A percentile compares a stretch with the other conserved stretches of the same genome.
Conservation (phyloP, 2,113 vertebrate species). For the Sula dactylatra region DNA sequence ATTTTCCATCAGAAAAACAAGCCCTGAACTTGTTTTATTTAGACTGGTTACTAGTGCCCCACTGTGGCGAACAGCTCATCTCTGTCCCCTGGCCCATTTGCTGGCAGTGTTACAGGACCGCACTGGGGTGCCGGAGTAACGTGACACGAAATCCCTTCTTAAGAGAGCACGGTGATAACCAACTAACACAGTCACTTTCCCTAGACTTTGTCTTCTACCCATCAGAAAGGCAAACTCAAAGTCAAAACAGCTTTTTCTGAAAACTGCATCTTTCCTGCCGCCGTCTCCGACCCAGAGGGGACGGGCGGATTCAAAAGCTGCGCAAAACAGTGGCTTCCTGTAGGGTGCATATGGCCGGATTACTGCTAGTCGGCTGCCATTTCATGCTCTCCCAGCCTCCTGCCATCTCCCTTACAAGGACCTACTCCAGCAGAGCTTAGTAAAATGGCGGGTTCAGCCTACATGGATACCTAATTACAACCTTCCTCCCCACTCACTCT, state of each 20-base stretch:
- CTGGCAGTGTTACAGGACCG: background rate
- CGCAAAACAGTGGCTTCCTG: conserved; percentile 43
- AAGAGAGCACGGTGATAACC: background rate
- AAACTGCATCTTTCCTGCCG: background rate
- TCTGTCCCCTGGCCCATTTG: background rate
- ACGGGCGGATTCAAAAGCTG: conserved; percentile 25
- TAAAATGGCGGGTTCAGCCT: conserved; percentile 62
- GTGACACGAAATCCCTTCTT: background rate
- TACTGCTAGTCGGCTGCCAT: conserved; percentile 63
- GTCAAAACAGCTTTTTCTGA: background rate
- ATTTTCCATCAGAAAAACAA: background rate
- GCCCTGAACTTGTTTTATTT: background rate
- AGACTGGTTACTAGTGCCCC: conserved; percentile 29
- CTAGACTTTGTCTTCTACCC: background rate
- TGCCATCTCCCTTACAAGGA: conserved; percentile 65
- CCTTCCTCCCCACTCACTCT: conserved; percentile 44
- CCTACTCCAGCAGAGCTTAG: conserved; percentile 57
- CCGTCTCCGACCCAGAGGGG: background rate
- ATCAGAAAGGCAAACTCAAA: background rate
- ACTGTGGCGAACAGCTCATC: background rate
- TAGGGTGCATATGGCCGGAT: conserved; percentile 61
- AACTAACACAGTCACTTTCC: background rate
- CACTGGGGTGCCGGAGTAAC: background rate
- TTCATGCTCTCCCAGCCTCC: conserved; percentile 62
- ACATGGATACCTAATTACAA: conserved; percentile 57